Base-by-base conservation (phyloP, 2,888 invertebrate genomes). In the Drepana falcataria region DNA sequence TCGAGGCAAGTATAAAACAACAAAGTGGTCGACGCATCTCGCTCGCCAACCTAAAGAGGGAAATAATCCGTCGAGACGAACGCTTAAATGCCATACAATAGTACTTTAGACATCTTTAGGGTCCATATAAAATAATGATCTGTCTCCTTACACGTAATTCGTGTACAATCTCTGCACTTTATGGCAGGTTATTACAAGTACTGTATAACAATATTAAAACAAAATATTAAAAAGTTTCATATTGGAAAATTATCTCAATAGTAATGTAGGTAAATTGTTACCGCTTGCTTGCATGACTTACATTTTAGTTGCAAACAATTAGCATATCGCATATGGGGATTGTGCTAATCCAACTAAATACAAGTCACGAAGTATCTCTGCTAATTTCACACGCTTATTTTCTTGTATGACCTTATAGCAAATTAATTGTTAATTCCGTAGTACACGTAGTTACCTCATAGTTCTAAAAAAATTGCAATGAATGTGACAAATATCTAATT, bases 1-100 rank as follows among this genome's bases (percentile, higher is more conserved):
- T 62, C 79, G 83, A 83, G 86, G 84, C 87, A 79, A 84, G 83
- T 86, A 89, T 89, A 90, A 88, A 90, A 90, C 89, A 89, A 91
- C 90, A 88, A 88, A 90, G 88, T 87, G 87, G 85, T 85, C 80
- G 85, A 83, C 83, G 84, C 85, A 87, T 85, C 81, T 77, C 79
- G 78, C 81, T 81, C 79, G 77, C 74, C 75, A 75, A 75, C 79
- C 80, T 83, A 81, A 85, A 86, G 79, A 77, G 82, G 83, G 80
- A 79, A 83, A 86, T 88, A 86, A 86, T 87, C 81, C 77, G 77
- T 77, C 81, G 77, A 67, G 68, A 82, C 75, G 73, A 81, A 79
- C 82, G 77, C 77, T 79, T 74, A 82, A 85, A 78, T 73, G 75
- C 75, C 75, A 72, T 72, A 70, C 73, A 81, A 80, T 80, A 77